Evolutionary conservation across 2,888 invertebrate genomes (phyloP), one percentile per base, ranked within the genome.

Genomic region (Anthoptus insignis): DNA sequence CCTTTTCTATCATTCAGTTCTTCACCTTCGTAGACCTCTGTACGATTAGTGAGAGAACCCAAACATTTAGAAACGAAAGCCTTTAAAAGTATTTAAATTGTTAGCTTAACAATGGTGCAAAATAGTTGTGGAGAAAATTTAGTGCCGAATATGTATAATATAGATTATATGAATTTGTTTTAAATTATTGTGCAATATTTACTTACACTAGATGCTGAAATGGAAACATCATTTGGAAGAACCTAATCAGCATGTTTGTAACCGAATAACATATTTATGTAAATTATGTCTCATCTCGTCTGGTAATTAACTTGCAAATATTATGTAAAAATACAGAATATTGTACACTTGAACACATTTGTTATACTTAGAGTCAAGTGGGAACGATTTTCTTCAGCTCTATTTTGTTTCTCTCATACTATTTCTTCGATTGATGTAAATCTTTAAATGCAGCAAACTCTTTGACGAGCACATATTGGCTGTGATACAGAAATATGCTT

Each of bases 401-500:
- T n/a, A n/a, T 45, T 7, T 45, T 45, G 21, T 45, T 45, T 45
- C 45, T 45, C 49, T 49, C 49, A 49, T 27, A 49, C 3, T 2
- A 14, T 13, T 27, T 27, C 27, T 49, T 49, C 24, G 21, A 27
- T 19, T 42, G n/a, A 37, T 37, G n/a, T 5, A 22, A 45, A 21
- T 22, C 21, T 45, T 45, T 21, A 13, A 42, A 42, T 19, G 22
- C 54, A 24, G 14, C n/a, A 39, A 21, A 16, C 42, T 37, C 29
- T 42, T 27, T 11, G 24, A 27, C 14, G 19, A 39, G 54, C 54
- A 39, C 42, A 42, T 56, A 42, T 29, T 45, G 72, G 70, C 72
- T 73, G 69, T 73, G 72, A 73, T 65, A 68, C 32, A 49, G 56
- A 52, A 52, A 59, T 59, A 34, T 47, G 29, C 19, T 54, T 60